Evolutionary conservation across 2,888 invertebrate genomes (phyloP).

Genomic region (Caenorhabditis macrosperma): DNA sequence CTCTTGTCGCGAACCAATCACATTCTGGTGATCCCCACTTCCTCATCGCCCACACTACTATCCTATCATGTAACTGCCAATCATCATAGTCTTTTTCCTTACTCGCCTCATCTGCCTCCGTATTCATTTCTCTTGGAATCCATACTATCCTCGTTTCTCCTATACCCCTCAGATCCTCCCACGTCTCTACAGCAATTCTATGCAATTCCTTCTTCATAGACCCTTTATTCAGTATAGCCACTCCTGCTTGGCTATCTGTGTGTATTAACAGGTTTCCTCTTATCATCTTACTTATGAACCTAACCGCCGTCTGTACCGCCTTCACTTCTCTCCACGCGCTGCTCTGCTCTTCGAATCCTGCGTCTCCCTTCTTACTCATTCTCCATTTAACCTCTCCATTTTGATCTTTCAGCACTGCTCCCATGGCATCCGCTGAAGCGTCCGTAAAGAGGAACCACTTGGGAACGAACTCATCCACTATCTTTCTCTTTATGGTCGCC

Average conservation of each 20-base stretch:
- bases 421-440: not conserved
- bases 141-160: not conserved
- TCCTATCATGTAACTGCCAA: not conserved
- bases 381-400: not conserved
- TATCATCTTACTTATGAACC: too few relatives aligned
- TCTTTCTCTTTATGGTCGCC: not conserved
- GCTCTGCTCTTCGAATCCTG: not conserved
- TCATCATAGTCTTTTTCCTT: slow-evolving; percentile 19
- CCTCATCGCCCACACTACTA: not conserved
- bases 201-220: slow-evolving; percentile 13
- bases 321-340: slow-evolving; percentile 16
- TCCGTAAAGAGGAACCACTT: slow-evolving; percentile 1
- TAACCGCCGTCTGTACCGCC: not conserved
- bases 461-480: not conserved
- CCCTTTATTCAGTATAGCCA: slow-evolving; percentile 7
- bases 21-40: not conserved
- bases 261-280: not conserved
- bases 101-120: slow-evolving; percentile 20
- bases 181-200: not conserved
- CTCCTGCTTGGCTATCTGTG: slow-evolving; percentile 8
- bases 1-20: slow-evolving; percentile 4
- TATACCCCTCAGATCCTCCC: not conserved
- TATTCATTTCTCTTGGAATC: slow-evolving; percentile 10
- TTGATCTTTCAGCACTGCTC: not conserved
- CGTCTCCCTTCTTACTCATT: not conserved